Percentiles rank a stretch among this genome's conserved stretches.
Evolutionary conservation across 2,797 vertebrate genomes (phyloP).

Genomic region (Hippocampus kuda): DNA sequence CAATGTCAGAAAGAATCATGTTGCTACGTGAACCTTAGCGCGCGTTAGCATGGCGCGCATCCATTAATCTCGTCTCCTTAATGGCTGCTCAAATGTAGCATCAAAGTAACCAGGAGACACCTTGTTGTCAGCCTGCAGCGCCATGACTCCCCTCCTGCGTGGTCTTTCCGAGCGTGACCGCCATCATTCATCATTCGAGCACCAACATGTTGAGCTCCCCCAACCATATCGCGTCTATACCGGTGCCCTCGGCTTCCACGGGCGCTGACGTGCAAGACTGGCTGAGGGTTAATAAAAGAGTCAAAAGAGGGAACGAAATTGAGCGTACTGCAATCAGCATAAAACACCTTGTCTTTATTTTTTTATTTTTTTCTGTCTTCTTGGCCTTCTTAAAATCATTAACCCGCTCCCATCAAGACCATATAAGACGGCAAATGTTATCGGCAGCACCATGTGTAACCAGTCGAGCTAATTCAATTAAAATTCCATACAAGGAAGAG

Average conservation of each 20-base stretch:
- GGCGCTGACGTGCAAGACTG: conserved; percentile 42
- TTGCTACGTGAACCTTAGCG: background rate
- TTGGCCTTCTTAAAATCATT: conserved; percentile 29
- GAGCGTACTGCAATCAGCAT: conserved; percentile 22
- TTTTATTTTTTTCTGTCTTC: background rate
- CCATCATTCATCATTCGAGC: conserved; percentile 59
- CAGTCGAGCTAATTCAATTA: conserved; percentile 69
- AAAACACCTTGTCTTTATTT: conserved; percentile 12
- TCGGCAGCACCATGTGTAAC: conserved; percentile 66
- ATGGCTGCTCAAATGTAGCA: conserved; percentile 27
- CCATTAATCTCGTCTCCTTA: conserved; percentile 17
- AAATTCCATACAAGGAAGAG: conserved; percentile 63
- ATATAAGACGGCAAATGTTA: conserved; percentile 66
- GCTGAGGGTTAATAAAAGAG: conserved; percentile 31
- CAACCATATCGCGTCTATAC: conserved; percentile 43
- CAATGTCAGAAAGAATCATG: background rate
- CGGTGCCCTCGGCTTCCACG: conserved; percentile 45
- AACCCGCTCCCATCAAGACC: conserved; percentile 41
- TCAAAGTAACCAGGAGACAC: conserved; percentile 23
- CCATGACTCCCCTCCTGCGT: conserved; percentile 25
- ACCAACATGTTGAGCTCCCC: conserved; percentile 41
- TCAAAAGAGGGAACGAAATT: background rate
- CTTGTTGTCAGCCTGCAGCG: conserved; percentile 31
- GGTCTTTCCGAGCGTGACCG: conserved; percentile 38
- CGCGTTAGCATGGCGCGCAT: background rate